Evolutionary conservation across 1,140 invertebrate genomes (phyloP).

Genomic region (Pseudomyrmex concolor): DNA sequence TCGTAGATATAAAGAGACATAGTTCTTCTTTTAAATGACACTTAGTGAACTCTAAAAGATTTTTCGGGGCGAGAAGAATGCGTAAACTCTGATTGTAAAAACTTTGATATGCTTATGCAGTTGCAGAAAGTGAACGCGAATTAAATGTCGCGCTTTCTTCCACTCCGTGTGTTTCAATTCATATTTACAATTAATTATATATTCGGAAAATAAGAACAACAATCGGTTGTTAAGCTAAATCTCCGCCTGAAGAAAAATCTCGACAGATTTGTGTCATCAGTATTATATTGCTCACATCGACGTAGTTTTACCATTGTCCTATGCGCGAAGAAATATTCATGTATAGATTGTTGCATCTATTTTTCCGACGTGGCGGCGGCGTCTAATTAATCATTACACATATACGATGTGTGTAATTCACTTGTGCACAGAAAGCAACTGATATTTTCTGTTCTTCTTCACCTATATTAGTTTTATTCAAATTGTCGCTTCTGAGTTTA

Average conservation of each 20-base stretch:
- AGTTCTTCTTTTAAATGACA: slow-evolving; percentile 25
- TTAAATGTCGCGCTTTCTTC: neutral
- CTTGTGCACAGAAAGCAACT: neutral
- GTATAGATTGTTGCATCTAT: slow-evolving; percentile 3
- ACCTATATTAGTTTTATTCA: neutral
- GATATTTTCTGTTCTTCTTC: slow-evolving; percentile 13
- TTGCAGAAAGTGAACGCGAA: neutral
- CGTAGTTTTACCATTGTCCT: slow-evolving; percentile 11
- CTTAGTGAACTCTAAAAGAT: neutral
- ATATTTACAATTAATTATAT: slow-evolving; percentile 13
- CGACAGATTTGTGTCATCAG: slow-evolving; percentile 14
- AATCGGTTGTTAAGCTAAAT: slow-evolving; percentile 11
- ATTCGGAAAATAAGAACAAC: neutral
- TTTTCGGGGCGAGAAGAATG: neutral
- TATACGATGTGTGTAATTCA: neutral
- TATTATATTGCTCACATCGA: neutral
- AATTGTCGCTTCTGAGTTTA: slow-evolving; percentile 1
- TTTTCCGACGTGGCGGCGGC: slow-evolving; percentile 3
- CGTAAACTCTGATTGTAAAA: slow-evolving; percentile 1
- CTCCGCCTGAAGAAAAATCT: neutral
- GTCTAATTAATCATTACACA: slow-evolving; percentile 9
- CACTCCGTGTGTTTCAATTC: neutral
- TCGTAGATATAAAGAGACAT: neutral
- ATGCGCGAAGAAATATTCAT: neutral
- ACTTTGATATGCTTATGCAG: neutral